Base-by-base conservation (phyloP, 2,113 vertebrate genomes). In the Ciconia boyciana region DNA sequence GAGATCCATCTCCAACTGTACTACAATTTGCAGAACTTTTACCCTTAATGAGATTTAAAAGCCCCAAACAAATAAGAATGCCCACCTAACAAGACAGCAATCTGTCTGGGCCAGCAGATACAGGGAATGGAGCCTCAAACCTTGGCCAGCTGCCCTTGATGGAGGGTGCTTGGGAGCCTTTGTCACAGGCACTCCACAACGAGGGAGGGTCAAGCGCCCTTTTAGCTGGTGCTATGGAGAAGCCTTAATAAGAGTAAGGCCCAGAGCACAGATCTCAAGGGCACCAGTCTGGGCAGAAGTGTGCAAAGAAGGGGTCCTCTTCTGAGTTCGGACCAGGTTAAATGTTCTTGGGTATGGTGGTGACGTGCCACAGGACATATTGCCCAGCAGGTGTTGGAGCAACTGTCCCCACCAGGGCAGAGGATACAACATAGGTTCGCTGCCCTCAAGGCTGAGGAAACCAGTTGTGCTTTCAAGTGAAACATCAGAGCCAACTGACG, bases 351-450 rank as follows among this genome's bases (percentile, higher is more conserved):
- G 5, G 14, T 11, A 22, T 6, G 16, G 9, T 19, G 7, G 12
- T 61, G 49, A 36, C 0, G 0, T 78, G 20, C 7, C 34, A n/a
- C 11, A 34, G 36, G 13, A 1, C 66, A 31, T 3, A 11, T 31
- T 58, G 43, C 28, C 34, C 28, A 57, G 39, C 14, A 55, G 32
- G 13, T 26, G 13, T 9, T 49, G 52, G 14, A 91, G 24, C 39
- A 80, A 32, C 16, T 61, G 26, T 20, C 15, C 26, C 11, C 34
- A 7, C 3, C 25, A 57, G 34, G 6, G 17, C 31, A 79, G 70
- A 66, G 16, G 16, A 13, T 26, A 25, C 12, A 43, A 25, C 6
- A 10, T 0, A 4, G 5, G 2, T 52, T 39, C 55, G 28, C 1
- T 70, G 15, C 1, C 28, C 11, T 31, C 31, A 31, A 36, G 55